These are phyloP conservation scores for Oxyscelio sp. DNA, from an alignment of 2,888 invertebrate genomes.

Conservation along the genomic window DNA sequence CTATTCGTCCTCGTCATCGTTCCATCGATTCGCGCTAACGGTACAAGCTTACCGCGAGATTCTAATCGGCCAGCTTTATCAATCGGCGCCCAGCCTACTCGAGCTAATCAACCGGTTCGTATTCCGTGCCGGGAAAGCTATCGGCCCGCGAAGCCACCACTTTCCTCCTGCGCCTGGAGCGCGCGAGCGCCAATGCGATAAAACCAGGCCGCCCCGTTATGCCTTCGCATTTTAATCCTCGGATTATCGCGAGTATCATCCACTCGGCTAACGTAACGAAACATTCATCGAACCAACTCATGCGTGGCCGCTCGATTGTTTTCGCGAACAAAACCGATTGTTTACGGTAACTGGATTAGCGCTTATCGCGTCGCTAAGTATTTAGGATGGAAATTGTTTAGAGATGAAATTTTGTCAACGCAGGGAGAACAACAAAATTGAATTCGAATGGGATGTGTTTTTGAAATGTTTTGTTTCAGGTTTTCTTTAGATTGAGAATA, in stretches of 20 bases:
- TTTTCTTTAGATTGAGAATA: no score
- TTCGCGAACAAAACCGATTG: constrained; percentile 48
- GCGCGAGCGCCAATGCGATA: not conserved
- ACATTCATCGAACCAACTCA: constrained; percentile 31
- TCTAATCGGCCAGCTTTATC: constrained; percentile 42
- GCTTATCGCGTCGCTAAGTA: constrained; percentile 15
- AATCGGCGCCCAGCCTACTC: constrained; percentile 35
- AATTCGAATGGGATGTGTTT: no score
- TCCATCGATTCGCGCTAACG: no score
- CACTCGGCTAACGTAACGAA: constrained; percentile 19
- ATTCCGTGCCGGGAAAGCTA: constrained; percentile 19
- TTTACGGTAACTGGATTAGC: constrained; percentile 29
- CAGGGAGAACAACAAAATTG: no score
- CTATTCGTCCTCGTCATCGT: no score
- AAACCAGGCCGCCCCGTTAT: constrained; percentile 56
- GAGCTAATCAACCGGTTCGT: constrained; percentile 45
- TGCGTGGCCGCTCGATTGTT: constrained; percentile 43
- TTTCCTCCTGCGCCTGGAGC: constrained; percentile 8
- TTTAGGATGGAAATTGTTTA: constrained; percentile 6
- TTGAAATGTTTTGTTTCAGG: no score
- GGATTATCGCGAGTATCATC: constrained; percentile 44
- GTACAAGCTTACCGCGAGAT: constrained; percentile 19
- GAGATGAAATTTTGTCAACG: not conserved
- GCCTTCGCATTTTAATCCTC: constrained; percentile 33
- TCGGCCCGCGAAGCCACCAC: constrained; percentile 12